Evolutionary conservation across 2,888 invertebrate genomes (phyloP), one percentile per base, ranked within the genome.

Genomic region (Troilus luridus): DNA sequence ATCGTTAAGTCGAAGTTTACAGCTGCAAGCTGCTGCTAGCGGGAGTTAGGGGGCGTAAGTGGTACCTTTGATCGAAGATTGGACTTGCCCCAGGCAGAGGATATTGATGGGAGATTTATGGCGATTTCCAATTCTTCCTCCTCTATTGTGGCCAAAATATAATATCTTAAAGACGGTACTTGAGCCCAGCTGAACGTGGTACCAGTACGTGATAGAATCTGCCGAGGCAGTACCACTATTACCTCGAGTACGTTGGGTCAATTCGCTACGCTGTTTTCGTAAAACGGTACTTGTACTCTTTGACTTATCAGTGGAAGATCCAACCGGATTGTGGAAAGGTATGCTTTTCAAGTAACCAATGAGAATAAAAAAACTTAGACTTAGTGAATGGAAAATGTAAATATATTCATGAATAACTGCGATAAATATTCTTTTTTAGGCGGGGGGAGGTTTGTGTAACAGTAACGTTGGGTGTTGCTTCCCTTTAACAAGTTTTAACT

Each of bases 71-170:
- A 67, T 11, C 21, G 62, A 62, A 21, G 21, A 81, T 54, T 41
- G 11, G 54, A 81, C 9, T 54, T 81, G 81, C 54, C 81, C 21
- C 54, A 81, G 81, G 54, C 27, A 7, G 7, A 24, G 24, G 67
- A n/a, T 24, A 67, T 67, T 24, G 67, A 10, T 12, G 11, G 24
- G 67, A 67, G 67, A 67, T 67, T 67, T 54, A 54, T 81, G 81
- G 81, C 54, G 54, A 81, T 81, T 81, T 81, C 54, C 81, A 81
- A 81, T 81, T 81, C 67, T 81, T 56, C 81, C 81, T 56, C 81
- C 81, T 81, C 81, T 54, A 41, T 56, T 41, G 54, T 21, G 9
- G 19, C 81, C 81, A 67, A 67, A 67, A 54, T 81, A 21, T 54
- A 54, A 41, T 81, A n/a, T 54, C 54, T 56, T 56, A 56, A 81